Base-by-base conservation (phyloP, 2,888 invertebrate genomes). In the Oeneis ivallda region DNA sequence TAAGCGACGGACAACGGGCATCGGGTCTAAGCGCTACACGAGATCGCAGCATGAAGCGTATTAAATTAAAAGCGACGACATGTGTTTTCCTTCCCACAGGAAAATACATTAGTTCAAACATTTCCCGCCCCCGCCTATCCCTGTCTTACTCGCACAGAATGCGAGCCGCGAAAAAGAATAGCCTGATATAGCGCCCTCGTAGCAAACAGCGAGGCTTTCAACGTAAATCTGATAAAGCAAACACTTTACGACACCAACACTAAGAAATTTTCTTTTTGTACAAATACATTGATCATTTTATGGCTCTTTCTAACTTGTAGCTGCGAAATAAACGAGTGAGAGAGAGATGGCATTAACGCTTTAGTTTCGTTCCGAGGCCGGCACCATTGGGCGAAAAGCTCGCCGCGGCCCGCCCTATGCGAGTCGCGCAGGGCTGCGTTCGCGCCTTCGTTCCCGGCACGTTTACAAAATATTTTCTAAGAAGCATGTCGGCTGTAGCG, bases 21-120 rank as follows among this genome's bases (percentile, higher is more conserved):
- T 58, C 39, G 64, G 53, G 47, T 53, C 62, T 78, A 76, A 78
- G 77, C 80, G 74, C 79, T 78, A 86, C 87, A 85, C 82, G 83
- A 79, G 76, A 77, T 79, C 91, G 72, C 91, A 89, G 91, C 92
- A 81, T 89, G 91, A 86, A 85, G 83, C 85, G 88, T 88, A 91
- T 92, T 91, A 92, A 89, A 91, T 91, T 91, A 91, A 92, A 90
- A 90, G 86, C 87, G 88, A 84, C 87, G 84, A 92, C 92, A 92
- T 89, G 89, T 92, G 92, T 92, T 92, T 92, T 91, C 81, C 87
- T 91, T 91, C 91, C 89, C 91, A 89, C 88, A 91, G 90, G 90
- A 90, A 92, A 92, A 90, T 86, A 89, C 86, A 91, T 91, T 90
- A 91, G 89, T 85, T 80, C 77, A 79, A 85, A 86, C 89, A 91